Base-by-base conservation (phyloP, 2,797 vertebrate species). In the Molossus molossus region DNA sequence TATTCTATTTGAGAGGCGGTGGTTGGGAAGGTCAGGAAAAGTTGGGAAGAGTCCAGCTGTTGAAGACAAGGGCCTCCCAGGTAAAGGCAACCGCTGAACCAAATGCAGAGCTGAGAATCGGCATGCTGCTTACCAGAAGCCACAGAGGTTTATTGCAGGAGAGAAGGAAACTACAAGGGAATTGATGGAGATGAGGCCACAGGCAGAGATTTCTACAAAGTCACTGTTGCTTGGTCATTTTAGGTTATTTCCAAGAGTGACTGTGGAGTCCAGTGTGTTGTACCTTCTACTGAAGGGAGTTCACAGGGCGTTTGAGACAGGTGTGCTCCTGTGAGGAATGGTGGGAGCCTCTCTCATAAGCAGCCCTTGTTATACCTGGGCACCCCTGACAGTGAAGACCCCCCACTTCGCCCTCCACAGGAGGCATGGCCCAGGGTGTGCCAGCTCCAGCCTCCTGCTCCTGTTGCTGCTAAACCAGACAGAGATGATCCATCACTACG, bases 291-390 rank as follows among this genome's bases (percentile, higher is more conserved):
- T 13, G 55, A 70, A 84, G 50, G 14, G 60, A 25, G 33, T 67
- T 72, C 53, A 55, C 0, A 0, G 17, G 5, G 45, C 37, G 14
- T 69, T 76, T 1, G 0, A 21, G n/a, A 25, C 5, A 23, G 5
- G 18, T 1, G 2, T 7, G 7, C 17, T 55, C 29, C 82, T 91
- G 40, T 65, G 23, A 58, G 27, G 45, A 80, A 69, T 0, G 0
- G 10, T 13, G 27, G 64, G 53, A 58, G 53, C 13, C 23, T 20
- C 75, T 27, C 29, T 76, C 18, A 17, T 21, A n/a, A 83, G 65
- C 27, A 55, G 29, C 65, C 37, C 20, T 27, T 86, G 81, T 45
- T 37, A 48, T 15, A 50, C 17, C 79, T 20, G 72, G 80, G 14
- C 87, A 83, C 64, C 65, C 53, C 75, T 75, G 64, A 37, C 9